These are phyloP conservation scores for Sapajus apella DNA, from an alignment of 2,113 vertebrate genomes.

Conservation along the genomic window DNA sequence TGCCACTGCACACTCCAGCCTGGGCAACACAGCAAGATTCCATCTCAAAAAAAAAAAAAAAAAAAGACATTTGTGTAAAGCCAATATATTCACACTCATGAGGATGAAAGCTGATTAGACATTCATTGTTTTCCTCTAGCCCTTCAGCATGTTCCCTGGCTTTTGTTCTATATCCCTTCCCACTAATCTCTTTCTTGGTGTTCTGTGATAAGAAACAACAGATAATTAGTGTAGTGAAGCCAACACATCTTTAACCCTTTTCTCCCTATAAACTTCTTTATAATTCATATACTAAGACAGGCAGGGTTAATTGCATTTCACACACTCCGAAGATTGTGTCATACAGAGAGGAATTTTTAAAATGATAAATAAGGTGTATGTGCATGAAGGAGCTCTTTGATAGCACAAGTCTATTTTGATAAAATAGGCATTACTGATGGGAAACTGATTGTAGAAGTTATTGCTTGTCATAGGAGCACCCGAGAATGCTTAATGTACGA, in stretches of 20 bases:
- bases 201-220: constrained; percentile 29
- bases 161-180: not conserved
- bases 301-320: constrained; percentile 1
- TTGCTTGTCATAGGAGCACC: not conserved
- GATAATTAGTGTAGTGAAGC: not conserved
- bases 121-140: not conserved
- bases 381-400: not conserved
- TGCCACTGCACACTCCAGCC: too few relatives aligned
- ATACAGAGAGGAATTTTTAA: not conserved
- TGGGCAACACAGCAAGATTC: too few relatives aligned
- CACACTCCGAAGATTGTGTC: not conserved
- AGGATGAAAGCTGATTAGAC: not conserved
- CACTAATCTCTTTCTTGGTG: not conserved
- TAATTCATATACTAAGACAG: not conserved
- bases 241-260: not conserved
- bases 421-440: not conserved
- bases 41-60: too few relatives aligned
- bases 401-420: not conserved
- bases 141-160: not conserved
- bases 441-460: not conserved
- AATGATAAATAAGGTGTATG: not conserved
- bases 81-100: not conserved
- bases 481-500: not conserved
- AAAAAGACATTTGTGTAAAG: not conserved
- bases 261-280: not conserved